Conservation (phyloP, 92 coral and sea anemone species). For the Anthopleura xanthogrammica region DNA sequence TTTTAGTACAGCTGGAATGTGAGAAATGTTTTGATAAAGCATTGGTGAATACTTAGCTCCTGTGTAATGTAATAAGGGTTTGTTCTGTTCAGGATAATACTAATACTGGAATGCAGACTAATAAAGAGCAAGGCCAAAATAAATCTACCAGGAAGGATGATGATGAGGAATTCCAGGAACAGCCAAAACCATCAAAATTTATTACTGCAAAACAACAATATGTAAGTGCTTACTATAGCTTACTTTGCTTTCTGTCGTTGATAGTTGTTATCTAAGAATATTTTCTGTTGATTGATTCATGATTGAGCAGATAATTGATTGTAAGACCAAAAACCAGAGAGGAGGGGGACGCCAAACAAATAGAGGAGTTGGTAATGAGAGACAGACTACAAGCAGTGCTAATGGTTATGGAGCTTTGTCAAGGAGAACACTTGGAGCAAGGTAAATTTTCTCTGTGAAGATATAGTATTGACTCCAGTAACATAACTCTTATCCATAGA, state of each 20-base stretch:
- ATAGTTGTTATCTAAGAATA: neutral
- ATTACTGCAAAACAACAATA: conserved; percentile 88
- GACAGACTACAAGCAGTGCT: conserved; percentile 30
- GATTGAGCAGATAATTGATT: conserved; percentile 64
- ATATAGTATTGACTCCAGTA: no score
- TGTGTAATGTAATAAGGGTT: neutral
- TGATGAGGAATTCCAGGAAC: conserved; percentile 38
- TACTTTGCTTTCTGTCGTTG: neutral
- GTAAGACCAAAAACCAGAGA: conserved; percentile 70
- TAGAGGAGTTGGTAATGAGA: conserved; percentile 37
- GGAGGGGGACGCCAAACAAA: conserved; percentile 35
- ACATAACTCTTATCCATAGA: neutral
- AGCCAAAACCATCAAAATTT: conserved; percentile 44
- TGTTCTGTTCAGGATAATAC: conserved; percentile 6
- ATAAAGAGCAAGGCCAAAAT: conserved; percentile 25
- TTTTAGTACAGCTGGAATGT: no score
- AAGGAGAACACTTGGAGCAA: conserved; percentile 74
- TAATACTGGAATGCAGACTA: conserved; percentile 14
- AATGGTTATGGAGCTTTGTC: conserved; percentile 28
- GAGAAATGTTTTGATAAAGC: no score
- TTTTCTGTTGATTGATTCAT: neutral
- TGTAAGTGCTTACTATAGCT: conserved; percentile 51
- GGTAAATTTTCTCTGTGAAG: conserved; percentile 36
- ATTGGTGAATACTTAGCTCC: neutral
- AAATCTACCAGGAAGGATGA: conserved; percentile 4